Base-by-base conservation (phyloP, 2,888 invertebrate genomes). In the Pemphredon lugubris region DNA sequence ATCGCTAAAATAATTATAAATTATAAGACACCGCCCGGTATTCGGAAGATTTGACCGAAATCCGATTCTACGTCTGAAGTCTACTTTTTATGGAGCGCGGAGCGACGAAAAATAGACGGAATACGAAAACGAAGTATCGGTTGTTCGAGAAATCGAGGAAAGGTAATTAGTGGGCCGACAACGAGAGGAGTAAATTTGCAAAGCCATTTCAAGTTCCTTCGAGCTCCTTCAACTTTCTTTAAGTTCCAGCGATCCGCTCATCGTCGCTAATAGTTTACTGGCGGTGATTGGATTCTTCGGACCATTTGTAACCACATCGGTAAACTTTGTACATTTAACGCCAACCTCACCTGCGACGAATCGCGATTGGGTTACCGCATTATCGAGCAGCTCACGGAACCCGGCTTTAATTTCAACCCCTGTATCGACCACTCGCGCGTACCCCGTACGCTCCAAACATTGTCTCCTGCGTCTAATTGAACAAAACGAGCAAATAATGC, bases 191-290 rank as follows among this genome's bases (percentile, higher is more conserved):
- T 76, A 89, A 88, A 89, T 89, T 89, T 89, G 85, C 87, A 84
- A 86, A 88, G 86, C 88, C 86, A 88, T 87, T 89, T 88, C 86
- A 87, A 87, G 87, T 85, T 87, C 79, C 80, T 83, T 76, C 74
- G 72, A 79, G 79, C 75, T 81, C 60, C 79, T 80, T 71, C 73
- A 71, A 78, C 71, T 84, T 85, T 83, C 84, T 84, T 83, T 75
- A 71, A 80, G 68, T 73, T 67, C 60, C 20, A 40, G 51, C 73
- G 69, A 73, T 75, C 72, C 73, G 63, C 57, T 69, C 73, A 39
- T 73, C 75, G 69, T 67, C 59, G 75, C 73, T 84, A 84, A 86
- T 85, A 84, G 86, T 85, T 86, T 77, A 79, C 72, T 44, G 54
- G 71, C 69, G 70, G 74, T 86, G 86, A 89, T 88, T 86, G 86